Base-by-base conservation (phyloP, 2,888 invertebrate genomes). In the Papilio gigon region DNA sequence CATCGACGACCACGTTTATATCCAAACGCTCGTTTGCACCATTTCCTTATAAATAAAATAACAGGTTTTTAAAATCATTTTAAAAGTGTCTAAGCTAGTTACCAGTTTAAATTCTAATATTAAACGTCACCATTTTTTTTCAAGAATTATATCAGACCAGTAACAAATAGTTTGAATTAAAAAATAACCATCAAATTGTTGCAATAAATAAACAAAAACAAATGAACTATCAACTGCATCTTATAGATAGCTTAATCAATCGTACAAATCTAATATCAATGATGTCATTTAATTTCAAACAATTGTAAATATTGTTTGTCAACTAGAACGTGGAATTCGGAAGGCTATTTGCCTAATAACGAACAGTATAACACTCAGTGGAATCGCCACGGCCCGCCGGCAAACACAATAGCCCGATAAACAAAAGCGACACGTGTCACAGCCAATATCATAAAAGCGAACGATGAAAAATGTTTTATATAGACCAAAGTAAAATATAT, bases 251-350 rank as follows among this genome's bases (percentile, higher is more conserved):
- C 22, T n/a, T 40, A 3, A 11, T 1, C 12, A 12, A 20, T 47
- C 4, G 20, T 22, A 5, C 12, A 47, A 47, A 8, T 47, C 47
- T 20, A 60, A 60, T 42, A 27, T 61, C 30, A 56, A 56, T 56
- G 2, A 25, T 22, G 22, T 22, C 27, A 40, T 61, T 42, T 40
- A 22, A 22, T n/a, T 22, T 58, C 11, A 30, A n/a, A 40, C 20
- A 14, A 22, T n/a, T 40, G 42, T 37, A 81, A 71, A 72, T 73
- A 75, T 74, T 78, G 77, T 75, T 76, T 71, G 72, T 75, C 75
- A 78, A 77, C 77, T 78, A 77, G 75, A 75, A 71, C 77, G 77
- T 56, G 4, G 30, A 56, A 56, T 56, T 9, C 17, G 30, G 17
- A 30, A 14, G 20, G 37, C 9, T 62, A 56, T 67, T 62, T 67